phyloP scores from a whole-genome alignment of 2,888 invertebrate genomes.

The Harpalus rubripes region DNA sequence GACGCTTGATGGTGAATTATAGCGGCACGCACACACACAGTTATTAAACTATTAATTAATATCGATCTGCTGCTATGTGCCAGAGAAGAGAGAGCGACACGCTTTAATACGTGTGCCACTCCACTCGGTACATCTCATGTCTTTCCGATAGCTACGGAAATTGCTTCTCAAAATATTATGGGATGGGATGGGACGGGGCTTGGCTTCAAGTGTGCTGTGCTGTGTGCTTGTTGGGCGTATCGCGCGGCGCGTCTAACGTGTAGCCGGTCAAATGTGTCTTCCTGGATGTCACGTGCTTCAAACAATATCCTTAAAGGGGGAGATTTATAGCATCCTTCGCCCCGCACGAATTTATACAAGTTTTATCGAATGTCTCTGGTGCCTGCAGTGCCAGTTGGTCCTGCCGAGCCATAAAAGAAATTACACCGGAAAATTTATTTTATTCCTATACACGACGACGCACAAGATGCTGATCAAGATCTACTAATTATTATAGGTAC shows the following conservation, averaged over 20 bases:
- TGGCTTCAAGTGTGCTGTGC: conserved; percentile 72
- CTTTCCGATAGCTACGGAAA: conserved; percentile 64
- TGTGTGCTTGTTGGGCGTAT: conserved; percentile 69
- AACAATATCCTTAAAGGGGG: conserved; percentile 75
- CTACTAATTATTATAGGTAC: conserved; percentile 70
- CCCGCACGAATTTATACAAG: conserved; percentile 75
- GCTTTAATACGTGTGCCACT: conserved; percentile 52
- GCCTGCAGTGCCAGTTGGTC: conserved; percentile 38
- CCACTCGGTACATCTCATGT: conserved; percentile 29
- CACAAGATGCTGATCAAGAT: conserved; percentile 14
- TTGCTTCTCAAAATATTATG: conserved; percentile 66
- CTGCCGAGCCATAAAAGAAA: conserved; percentile 65
- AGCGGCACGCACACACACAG: conserved; percentile 68
- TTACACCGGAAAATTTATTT: conserved; percentile 63
- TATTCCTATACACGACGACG: conserved; percentile 45
- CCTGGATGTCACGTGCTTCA: conserved; percentile 75
- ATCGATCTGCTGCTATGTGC: conserved; percentile 67
- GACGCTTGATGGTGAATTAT: conserved; percentile 76
- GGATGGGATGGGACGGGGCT: conserved; percentile 40
- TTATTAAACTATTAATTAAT: conserved; percentile 76
- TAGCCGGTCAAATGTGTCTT: conserved; percentile 67
- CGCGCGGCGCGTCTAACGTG: conserved; percentile 68
- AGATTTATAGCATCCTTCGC: conserved; percentile 74
- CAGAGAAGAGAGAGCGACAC: conserved; percentile 11
- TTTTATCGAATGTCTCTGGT: conserved; percentile 73